phyloP scores from a whole-genome alignment of 2,888 invertebrate species.

The Ophioninae sp. region DNA sequence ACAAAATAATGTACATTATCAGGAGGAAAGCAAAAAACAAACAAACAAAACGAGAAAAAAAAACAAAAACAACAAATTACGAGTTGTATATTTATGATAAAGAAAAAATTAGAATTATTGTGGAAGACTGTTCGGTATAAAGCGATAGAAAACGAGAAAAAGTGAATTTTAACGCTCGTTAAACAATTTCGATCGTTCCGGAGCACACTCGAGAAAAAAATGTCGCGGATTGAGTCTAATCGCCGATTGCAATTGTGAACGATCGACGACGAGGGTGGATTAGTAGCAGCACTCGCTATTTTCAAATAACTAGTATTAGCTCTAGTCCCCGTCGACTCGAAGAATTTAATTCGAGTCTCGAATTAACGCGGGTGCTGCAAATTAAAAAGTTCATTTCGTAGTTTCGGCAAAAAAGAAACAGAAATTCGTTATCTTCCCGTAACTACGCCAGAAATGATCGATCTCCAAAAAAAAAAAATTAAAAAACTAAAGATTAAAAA shows the following conservation, averaged over 20 bases:
- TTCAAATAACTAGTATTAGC: conserved; percentile 68
- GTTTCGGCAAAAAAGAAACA: conserved; percentile 15
- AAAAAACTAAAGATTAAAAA: no score
- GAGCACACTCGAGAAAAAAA: conserved; percentile 19
- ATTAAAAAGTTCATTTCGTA: conserved; percentile 3
- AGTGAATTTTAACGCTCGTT: conserved; percentile 36
- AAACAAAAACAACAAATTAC: conserved; percentile 4
- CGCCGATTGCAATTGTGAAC: conserved; percentile 29
- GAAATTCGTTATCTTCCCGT: conserved; percentile 38
- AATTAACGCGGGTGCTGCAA: conserved; percentile 17
- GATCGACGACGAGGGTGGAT: conserved; percentile 7
- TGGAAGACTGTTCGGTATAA: conserved; percentile 59
- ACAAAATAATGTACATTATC: conserved; percentile 39
- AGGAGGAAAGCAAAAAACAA: not conserved
- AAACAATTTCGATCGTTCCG: conserved; percentile 6
- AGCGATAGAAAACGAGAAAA: conserved; percentile 1
- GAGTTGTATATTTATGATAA: conserved; percentile 51
- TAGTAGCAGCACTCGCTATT: conserved; percentile 67
- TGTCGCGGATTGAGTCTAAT: conserved; percentile 50
- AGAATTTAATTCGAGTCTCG: conserved; percentile 39
- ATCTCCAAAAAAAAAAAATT: conserved; percentile 2
- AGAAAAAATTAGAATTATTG: conserved; percentile 44
- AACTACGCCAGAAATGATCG: conserved; percentile 29
- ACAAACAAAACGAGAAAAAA: not conserved
- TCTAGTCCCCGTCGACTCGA: conserved; percentile 66